Evolutionary conservation across 2,797 vertebrate genomes (phyloP).

Genomic region (Ceryle rudis): DNA sequence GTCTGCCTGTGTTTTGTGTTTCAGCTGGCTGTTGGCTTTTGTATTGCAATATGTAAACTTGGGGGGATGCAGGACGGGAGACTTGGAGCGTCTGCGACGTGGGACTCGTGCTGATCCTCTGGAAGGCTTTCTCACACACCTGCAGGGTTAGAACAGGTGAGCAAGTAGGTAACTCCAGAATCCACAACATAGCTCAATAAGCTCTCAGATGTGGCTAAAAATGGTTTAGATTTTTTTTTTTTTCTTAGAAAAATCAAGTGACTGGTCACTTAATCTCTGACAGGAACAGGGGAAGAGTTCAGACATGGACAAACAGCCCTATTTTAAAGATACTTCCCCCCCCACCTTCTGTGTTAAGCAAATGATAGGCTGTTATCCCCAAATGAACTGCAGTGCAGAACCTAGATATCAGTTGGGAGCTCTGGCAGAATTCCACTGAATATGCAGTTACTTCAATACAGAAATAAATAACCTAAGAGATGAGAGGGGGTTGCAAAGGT

Average conservation of each 20-base stretch:
- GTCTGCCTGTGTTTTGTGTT: conserved; percentile 82
- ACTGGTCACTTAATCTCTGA: neutral
- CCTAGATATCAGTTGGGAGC: neutral
- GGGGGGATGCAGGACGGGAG: conserved; percentile 88
- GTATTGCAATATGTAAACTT: conserved; percentile 89
- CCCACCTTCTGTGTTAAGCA: neutral
- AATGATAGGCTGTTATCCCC: neutral
- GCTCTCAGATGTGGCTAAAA: neutral
- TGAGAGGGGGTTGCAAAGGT: neutral
- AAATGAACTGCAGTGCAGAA: neutral
- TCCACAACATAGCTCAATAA: neutral
- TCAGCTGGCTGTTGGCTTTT: conserved; percentile 80
- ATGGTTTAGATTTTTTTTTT: accelerated
- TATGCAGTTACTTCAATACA: neutral
- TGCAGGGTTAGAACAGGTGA: conserved; percentile 47
- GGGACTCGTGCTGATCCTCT: conserved; percentile 80
- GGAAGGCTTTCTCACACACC: conserved; percentile 84
- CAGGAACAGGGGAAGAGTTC: neutral
- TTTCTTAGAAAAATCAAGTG: neutral
- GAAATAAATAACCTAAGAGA: neutral
- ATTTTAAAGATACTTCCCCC: neutral
- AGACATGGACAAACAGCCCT: neutral
- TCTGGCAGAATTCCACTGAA: neutral
- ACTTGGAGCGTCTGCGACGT: conserved; percentile 86
- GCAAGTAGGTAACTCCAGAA: neutral